Evolutionary conservation across 1,140 invertebrate genomes (phyloP).

Genomic region (Notospermus geniculatus): DNA sequence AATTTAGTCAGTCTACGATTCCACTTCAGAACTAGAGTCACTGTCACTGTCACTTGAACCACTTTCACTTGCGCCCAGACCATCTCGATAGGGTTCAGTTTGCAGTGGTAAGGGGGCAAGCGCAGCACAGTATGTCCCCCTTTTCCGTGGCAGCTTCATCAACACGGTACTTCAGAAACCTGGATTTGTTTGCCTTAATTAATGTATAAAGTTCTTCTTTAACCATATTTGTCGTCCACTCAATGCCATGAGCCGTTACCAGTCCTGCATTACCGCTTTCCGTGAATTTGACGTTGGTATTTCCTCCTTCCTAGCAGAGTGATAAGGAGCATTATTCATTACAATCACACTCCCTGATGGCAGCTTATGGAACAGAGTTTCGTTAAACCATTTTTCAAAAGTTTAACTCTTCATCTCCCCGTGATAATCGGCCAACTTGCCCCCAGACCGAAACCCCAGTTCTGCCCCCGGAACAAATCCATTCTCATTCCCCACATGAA

Average conservation of each 20-base stretch:
- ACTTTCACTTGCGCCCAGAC: no score
- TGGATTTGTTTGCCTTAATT: neutral
- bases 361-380: neutral
- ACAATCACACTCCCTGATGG: neutral
- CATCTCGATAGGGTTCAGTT: neutral
- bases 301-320: neutral
- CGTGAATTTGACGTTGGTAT: conserved; percentile 1
- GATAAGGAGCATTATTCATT: neutral
- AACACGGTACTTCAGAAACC: neutral
- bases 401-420: neutral
- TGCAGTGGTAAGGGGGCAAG: neutral
- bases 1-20: no score
- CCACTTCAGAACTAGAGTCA: neutral
- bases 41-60: neutral
- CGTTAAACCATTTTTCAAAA: neutral
- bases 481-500: neutral
- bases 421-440: neutral
- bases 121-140: neutral
- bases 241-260: neutral
- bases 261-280: neutral
- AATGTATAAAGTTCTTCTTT: neutral
- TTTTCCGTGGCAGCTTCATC: neutral
- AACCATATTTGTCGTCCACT: neutral
- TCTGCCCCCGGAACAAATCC: no score
- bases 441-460: neutral